Evolutionary conservation across 2,888 invertebrate species (phyloP).

Genomic region (Tinea trinotella): DNA sequence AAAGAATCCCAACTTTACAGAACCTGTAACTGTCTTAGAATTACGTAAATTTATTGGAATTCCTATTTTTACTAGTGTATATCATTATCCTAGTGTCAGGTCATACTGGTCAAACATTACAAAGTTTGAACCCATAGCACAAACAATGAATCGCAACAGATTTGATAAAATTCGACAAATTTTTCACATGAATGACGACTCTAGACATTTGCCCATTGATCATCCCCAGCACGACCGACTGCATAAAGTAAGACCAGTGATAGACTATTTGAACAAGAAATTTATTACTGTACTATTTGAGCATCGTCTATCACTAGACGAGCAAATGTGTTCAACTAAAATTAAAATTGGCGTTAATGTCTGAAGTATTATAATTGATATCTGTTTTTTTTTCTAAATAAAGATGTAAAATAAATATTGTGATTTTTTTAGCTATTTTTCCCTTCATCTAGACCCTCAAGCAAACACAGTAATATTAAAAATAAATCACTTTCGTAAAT

Average conservation of each 20-base stretch:
- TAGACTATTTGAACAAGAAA: slow-evolving; percentile 23
- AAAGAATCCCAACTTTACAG: slow-evolving; percentile 1
- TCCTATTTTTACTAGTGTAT: slow-evolving; percentile 24
- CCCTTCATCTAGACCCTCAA: no score
- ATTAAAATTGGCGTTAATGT: no score
- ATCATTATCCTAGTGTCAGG: slow-evolving; percentile 5
- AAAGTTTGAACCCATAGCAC: slow-evolving; percentile 13
- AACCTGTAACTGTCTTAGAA: background rate
- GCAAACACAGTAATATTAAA: no score
- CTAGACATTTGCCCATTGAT: no score
- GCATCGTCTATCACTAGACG: slow-evolving; percentile 31
- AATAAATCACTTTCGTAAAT: no score
- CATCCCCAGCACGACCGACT: slow-evolving; percentile 13
- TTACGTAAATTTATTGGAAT: slow-evolving; percentile 18
- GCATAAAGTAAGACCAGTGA: slow-evolving; percentile 28
- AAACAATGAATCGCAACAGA: slow-evolving; percentile 6
- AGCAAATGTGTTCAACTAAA: slow-evolving; percentile 34
- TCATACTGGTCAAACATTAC: slow-evolving; percentile 5
- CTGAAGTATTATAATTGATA: no score
- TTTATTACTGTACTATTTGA: slow-evolving; percentile 27
- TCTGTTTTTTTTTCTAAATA: no score
- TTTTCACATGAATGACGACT: no score
- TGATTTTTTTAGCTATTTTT: no score
- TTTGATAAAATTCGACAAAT: slow-evolving; percentile 9
- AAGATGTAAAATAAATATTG: no score